Base-by-base conservation (phyloP, 2,113 vertebrate genomes). In the Vidua macroura region DNA sequence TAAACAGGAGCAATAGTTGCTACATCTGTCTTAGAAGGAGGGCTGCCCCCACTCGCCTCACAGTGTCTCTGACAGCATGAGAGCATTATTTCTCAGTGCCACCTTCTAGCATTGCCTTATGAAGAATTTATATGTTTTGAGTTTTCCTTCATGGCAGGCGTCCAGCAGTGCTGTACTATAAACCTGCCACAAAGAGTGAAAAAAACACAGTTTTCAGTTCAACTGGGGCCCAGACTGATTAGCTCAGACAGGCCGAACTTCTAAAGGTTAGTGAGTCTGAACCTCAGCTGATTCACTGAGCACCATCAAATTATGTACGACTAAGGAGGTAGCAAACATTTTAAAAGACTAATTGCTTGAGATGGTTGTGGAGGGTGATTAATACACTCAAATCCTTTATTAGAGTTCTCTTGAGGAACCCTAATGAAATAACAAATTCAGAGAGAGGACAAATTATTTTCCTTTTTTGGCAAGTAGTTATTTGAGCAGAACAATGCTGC, bases 111-210 rank as follows among this genome's bases (percentile, higher is more conserved):
- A 3, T 73, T 95, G 80, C 93, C 78, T 95, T 93, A 96, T 88
- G 96, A 97, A 97, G 95, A 97, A 96, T 96, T 94, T 92, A 93
- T 96, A 83, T 93, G 82, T 87, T 96, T 96, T 90, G 91, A 85
- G 82, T 90, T 91, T 96, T 94, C 73, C 82, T 90, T 75, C 82
- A 48, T 96, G 95, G 96, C 91, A 95, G 78, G 44, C 21, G 0
- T 95, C 95, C 91, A 94, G 76, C 28, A 5, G 80, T 28, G 79
- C 85, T 91, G 31, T 58, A 49, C 83, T 89, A 92, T 93, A 94
- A 93, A 91, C 87, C 86, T 96, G 84, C 75, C 93, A 95, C 62
- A 86, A 87, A 95, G 68, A 83, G 49, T 74, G 63, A 89, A 91
- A 93, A 95, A 94, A 86, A 4, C 7, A 9, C 68, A 66, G 35